Evolutionary conservation across 2,113 vertebrate genomes (phyloP).

Genomic region (Antigone vipio): DNA sequence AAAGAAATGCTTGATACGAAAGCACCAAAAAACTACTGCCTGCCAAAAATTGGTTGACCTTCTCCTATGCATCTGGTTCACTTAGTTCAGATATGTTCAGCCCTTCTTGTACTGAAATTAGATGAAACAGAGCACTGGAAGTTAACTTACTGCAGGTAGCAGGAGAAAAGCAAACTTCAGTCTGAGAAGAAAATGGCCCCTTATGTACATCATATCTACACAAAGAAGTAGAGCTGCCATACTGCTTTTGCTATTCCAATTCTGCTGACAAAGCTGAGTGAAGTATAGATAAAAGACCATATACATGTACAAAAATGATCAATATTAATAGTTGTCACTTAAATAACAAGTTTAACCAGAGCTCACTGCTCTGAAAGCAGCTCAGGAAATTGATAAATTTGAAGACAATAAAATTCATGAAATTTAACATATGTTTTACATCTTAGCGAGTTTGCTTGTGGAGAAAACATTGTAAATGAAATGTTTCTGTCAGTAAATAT

Average conservation of each 20-base stretch:
- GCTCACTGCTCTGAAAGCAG: not conserved
- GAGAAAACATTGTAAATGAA: not conserved
- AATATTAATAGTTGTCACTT: not conserved
- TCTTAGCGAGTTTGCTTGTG: not conserved
- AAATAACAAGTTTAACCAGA: not conserved
- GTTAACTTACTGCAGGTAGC: not conserved
- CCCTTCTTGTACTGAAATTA: not conserved
- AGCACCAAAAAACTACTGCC: not conserved
- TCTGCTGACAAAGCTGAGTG: not conserved
- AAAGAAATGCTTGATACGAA: not conserved
- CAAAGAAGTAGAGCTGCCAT: not conserved
- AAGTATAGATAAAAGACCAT: not conserved
- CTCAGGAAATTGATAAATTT: not conserved
- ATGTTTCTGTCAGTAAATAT: not conserved
- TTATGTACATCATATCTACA: not conserved
- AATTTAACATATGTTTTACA: not conserved
- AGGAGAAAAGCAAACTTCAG: not conserved
- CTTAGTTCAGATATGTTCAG: not conserved
- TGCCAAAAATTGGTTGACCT: not conserved
- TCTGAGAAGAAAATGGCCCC: not conserved
- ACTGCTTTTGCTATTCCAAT: not conserved
- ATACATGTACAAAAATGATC: not conserved
- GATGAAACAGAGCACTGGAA: not conserved
- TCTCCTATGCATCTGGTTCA: not conserved
- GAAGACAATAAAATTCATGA: not conserved